Evolutionary conservation across 2,797 vertebrate genomes (phyloP).

Genomic region (Falco biarmicus): DNA sequence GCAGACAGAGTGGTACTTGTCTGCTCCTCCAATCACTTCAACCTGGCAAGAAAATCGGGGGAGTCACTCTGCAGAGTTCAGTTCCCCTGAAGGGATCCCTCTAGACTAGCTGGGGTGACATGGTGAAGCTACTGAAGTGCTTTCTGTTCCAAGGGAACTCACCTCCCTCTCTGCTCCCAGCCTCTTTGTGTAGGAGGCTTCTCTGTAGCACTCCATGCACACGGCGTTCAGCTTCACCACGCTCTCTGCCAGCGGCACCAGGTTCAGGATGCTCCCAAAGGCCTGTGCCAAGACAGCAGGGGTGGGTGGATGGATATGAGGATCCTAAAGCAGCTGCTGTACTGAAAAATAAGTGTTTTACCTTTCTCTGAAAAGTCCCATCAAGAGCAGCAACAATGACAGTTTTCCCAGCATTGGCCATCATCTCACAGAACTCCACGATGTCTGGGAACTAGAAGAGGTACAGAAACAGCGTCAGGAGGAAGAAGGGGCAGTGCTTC

Average conservation of each 20-base stretch:
- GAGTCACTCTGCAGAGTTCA: neutral
- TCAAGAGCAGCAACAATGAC: slow-evolving; percentile 94
- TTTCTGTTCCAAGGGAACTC: neutral
- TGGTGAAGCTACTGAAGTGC: neutral
- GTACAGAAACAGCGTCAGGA: neutral
- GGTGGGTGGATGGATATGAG: fast-evolving
- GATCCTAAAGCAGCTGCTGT: neutral
- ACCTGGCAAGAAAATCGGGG: slow-evolving; percentile 76
- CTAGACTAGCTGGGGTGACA: neutral
- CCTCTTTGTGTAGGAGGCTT: slow-evolving; percentile 95
- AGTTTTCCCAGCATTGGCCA: slow-evolving; percentile 94
- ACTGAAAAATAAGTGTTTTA: neutral
- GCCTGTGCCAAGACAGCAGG: slow-evolving; percentile 73
- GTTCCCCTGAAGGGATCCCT: neutral
- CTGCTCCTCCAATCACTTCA: slow-evolving; percentile 94
- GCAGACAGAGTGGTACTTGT: slow-evolving; percentile 95
- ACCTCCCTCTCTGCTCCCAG: slow-evolving; percentile 93
- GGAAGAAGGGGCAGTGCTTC: neutral
- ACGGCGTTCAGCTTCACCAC: slow-evolving; percentile 96
- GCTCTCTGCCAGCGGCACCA: slow-evolving; percentile 93
- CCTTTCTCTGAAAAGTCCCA: slow-evolving; percentile 97
- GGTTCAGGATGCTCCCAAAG: slow-evolving; percentile 91
- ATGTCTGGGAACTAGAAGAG: slow-evolving; percentile 88
- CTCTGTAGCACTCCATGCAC: slow-evolving; percentile 95
- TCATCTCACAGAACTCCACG: slow-evolving; percentile 91